Evolutionary conservation across 2,888 invertebrate species (phyloP).

Genomic region (Molorchus minor): DNA sequence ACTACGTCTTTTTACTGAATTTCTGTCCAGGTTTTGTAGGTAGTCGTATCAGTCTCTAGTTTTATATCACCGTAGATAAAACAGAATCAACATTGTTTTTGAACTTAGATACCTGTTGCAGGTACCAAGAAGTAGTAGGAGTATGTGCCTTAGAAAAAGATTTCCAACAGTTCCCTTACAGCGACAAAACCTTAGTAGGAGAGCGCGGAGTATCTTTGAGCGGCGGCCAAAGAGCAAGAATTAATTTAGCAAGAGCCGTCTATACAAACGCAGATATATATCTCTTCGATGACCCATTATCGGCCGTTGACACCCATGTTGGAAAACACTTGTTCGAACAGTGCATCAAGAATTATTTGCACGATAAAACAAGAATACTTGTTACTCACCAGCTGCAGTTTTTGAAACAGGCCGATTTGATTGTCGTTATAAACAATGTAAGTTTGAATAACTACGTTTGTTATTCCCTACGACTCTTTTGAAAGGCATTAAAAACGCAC

Average conservation of each 20-base stretch:
- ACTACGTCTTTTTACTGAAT: too few species aligned
- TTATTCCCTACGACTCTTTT: too few species aligned
- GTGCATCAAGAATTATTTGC: conserved; percentile 70
- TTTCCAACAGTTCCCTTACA: conserved; percentile 75
- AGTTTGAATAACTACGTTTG: conserved; percentile 28
- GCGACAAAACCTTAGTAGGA: conserved; percentile 80
- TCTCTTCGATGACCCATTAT: conserved; percentile 81
- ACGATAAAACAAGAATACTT: conserved; percentile 75
- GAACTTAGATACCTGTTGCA: conserved; percentile 26
- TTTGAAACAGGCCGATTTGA: conserved; percentile 71
- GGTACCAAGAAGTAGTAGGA: conserved; percentile 63
- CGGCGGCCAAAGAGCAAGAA: conserved; percentile 83
- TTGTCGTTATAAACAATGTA: conserved; percentile 73
- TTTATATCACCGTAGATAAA: too few species aligned
- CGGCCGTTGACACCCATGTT: conserved; percentile 81
- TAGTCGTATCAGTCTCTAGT: too few species aligned
- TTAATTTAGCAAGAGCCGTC: conserved; percentile 80
- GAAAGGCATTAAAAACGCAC: too few species aligned
- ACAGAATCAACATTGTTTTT: too few species aligned
- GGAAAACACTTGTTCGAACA: conserved; percentile 78
- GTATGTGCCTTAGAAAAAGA: conserved; percentile 75
- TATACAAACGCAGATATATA: conserved; percentile 82
- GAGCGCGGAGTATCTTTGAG: conserved; percentile 81
- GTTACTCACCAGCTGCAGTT: conserved; percentile 89
- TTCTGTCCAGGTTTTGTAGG: too few species aligned